Percentiles rank a stretch among this genome's conserved stretches.
phyloP scores from a whole-genome alignment of 1,140 invertebrate species.

The Subanguina moxae region DNA sequence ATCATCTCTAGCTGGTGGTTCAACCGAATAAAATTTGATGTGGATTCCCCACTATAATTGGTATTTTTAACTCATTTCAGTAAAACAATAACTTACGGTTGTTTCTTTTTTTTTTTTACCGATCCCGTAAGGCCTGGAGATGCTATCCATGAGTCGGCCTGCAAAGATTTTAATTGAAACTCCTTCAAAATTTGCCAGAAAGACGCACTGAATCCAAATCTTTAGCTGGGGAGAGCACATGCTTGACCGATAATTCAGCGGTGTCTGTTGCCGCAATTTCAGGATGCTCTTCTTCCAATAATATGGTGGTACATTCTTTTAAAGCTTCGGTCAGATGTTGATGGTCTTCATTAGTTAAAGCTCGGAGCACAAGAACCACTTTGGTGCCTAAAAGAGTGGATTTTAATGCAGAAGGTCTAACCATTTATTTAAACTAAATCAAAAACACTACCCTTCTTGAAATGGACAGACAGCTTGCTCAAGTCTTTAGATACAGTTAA shows the following conservation, averaged over 20 bases:
- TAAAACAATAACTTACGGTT: background rate
- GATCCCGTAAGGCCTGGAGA: background rate
- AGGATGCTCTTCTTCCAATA: background rate
- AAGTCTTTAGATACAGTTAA: constrained; percentile 14
- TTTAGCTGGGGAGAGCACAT: background rate
- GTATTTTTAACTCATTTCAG: background rate
- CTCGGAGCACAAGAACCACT: constrained; percentile 17
- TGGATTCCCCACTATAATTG: background rate
- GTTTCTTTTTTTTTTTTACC: background rate
- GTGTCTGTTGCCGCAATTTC: background rate
- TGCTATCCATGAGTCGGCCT: background rate
- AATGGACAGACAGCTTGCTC: background rate
- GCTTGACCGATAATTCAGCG: background rate
- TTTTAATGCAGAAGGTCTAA: too few relatives aligned
- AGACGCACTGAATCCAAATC: background rate
- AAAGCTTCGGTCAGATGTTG: constrained; percentile 15
- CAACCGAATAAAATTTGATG: constrained; percentile 9
- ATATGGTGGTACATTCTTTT: constrained; percentile 10
- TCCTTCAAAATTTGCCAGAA: background rate
- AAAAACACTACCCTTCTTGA: constrained; percentile 23
- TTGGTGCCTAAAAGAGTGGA: constrained; percentile 4
- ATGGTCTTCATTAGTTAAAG: constrained; percentile 27
- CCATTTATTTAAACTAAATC: background rate
- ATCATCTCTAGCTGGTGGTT: constrained; percentile 56
- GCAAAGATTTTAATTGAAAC: background rate